These are phyloP conservation scores for Labrus mixtus DNA, from an alignment of 2,113 vertebrate species.

Conservation along the genomic window DNA sequence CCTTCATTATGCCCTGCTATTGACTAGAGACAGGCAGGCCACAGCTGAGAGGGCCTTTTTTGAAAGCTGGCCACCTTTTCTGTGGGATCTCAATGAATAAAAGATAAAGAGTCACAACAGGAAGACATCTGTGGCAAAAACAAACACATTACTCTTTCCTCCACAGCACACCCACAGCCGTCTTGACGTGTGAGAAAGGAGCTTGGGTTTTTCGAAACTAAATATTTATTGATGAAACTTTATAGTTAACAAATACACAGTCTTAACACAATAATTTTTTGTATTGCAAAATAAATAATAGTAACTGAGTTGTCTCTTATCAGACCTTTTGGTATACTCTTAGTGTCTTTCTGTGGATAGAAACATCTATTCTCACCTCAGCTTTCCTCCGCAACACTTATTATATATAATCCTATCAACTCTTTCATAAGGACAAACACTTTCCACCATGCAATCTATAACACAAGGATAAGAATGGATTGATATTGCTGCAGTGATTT, in stretches of 20 bases:
- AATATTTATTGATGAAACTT: conserved; percentile 20
- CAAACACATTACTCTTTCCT: conserved; percentile 63
- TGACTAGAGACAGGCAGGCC: conserved; percentile 20
- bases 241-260: conserved; percentile 20
- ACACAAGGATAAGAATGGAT: not conserved
- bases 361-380: conserved; percentile 14
- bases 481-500: conserved; percentile 25
- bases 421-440: conserved; percentile 22
- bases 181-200: conserved; percentile 34
- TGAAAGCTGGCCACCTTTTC: conserved; percentile 21
- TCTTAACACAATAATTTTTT: conserved; percentile 18
- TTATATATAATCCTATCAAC: conserved; percentile 24
- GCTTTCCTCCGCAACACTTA: conserved; percentile 24
- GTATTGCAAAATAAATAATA: conserved; percentile 6
- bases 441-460: not conserved
- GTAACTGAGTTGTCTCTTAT: not conserved
- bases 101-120: conserved; percentile 58
- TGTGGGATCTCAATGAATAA: conserved; percentile 60
- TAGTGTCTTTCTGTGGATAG: conserved; percentile 12
- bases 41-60: conserved; percentile 24
- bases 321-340: conserved; percentile 13
- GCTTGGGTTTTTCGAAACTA: conserved; percentile 4
- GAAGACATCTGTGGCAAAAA: conserved; percentile 63
- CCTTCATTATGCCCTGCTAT: conserved; percentile 16
- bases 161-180: conserved; percentile 19